These are phyloP conservation scores for Bos taurus DNA, from an alignment of 2,113 vertebrate species.

Conservation along the genomic window DNA sequence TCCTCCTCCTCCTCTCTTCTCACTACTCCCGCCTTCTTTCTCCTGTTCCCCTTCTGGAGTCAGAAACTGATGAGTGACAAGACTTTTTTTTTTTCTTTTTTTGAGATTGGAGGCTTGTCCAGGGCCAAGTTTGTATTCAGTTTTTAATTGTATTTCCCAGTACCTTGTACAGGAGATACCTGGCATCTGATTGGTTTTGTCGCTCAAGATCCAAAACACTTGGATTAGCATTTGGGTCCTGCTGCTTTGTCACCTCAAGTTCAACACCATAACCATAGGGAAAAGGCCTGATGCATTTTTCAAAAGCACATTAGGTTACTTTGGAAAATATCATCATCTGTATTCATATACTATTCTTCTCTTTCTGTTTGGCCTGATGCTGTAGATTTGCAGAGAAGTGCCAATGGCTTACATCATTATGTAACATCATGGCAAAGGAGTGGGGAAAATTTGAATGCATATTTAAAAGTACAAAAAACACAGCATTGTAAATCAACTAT, in stretches of 20 bases:
- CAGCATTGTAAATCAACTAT: neutral
- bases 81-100: neutral
- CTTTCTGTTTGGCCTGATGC: neutral
- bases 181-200: neutral
- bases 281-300: neutral
- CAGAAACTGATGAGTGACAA: neutral
- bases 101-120: neutral
- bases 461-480: neutral
- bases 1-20: too few species aligned
- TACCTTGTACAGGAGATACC: neutral
- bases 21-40: neutral
- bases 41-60: neutral
- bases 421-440: neutral
- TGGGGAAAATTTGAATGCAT: neutral
- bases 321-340: neutral
- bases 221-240: neutral
- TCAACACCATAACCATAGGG: neutral
- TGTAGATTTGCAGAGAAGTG: conserved; percentile 52
- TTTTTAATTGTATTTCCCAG: neutral
- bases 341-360: neutral
- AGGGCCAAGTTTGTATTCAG: neutral
- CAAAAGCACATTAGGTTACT: neutral
- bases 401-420: neutral
- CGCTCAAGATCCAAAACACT: neutral
- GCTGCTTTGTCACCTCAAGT: neutral